Base-by-base conservation (phyloP, 2,888 invertebrate genomes). In the Chrysolina oricalcia region DNA sequence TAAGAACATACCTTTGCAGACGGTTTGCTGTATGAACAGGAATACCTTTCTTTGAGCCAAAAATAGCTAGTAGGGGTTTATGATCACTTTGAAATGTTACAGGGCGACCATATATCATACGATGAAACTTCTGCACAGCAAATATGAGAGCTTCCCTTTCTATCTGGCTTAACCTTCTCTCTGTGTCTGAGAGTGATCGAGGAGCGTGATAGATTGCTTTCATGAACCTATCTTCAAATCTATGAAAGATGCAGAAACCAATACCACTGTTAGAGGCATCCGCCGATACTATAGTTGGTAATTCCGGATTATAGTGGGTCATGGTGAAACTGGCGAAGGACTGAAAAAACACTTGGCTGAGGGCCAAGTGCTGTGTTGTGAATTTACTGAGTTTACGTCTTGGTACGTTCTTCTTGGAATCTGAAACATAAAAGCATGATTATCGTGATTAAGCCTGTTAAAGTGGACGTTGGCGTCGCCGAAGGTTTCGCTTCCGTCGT, bases 1-100 rank as follows among this genome's bases (percentile, higher is more conserved):
- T 53, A 53, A 83, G 59, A 59, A 81, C 81, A 75, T 77, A 83
- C n/a, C 81, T 69, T 71, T 82, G 82, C n/a, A 83, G 50, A 35
- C 81, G 35, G n/a, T n/a, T n/a, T n/a, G n/a, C n/a, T n/a, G n/a
- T n/a, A n/a, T n/a, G n/a, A n/a, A n/a, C n/a, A n/a, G 8, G 40
- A 35, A 63, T 63, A 63, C 62, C 78, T 65, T 78, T 84, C 67
- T 85, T 84, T n/a, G n/a, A n/a, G n/a, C n/a, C n/a, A n/a, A n/a
- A n/a, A n/a, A n/a, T n/a, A n/a, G n/a, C n/a, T n/a, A 82, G 71
- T 40, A 88, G 75, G 43, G 86, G 83, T 72, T 85, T 78, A 72
- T 86, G 82, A 77, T 86, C 85, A 5, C 85, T 13, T 83, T n/a
- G 72, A 9, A 88, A 76, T 6, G 74, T 81, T 77, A 87, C 88